Evolutionary conservation across 2,113 vertebrate species (phyloP).

Genomic region (Tautogolabrus adspersus): DNA sequence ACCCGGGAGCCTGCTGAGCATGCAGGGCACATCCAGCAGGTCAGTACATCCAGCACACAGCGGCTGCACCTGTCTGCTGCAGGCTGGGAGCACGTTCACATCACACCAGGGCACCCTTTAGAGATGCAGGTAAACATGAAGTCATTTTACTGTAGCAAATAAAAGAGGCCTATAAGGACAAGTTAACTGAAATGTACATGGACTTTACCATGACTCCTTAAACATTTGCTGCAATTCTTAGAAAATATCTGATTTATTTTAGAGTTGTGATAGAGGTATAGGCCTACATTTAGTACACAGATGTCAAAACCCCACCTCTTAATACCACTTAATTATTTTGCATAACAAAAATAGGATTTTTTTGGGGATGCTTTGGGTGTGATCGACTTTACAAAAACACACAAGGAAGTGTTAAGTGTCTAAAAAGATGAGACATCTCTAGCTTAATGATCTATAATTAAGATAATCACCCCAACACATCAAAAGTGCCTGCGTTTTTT

Average conservation of each 20-base stretch:
- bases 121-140: not conserved
- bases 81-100: not conserved
- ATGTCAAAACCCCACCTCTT: no score
- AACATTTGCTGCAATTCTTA: not conserved
- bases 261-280: no score
- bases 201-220: no score
- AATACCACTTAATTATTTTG: no score
- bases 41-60: constrained; percentile 48
- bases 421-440: no score
- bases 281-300: no score
- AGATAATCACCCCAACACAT: not conserved
- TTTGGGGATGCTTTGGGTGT: not conserved
- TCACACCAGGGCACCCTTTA: not conserved
- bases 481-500: not conserved
- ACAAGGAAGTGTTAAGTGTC: no score
- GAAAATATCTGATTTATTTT: not conserved
- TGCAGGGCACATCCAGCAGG: constrained; percentile 35
- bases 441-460: not conserved
- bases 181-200: not conserved
- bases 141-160: not conserved
- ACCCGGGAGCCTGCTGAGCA: constrained; percentile 51
- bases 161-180: not conserved
- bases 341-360: no score
- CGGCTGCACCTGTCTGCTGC: constrained; percentile 57
- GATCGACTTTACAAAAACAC: no score